Evolutionary conservation across 2,888 invertebrate species (phyloP), one percentile per base, ranked within the genome.

Genomic region (Drosophila anomalata): DNA sequence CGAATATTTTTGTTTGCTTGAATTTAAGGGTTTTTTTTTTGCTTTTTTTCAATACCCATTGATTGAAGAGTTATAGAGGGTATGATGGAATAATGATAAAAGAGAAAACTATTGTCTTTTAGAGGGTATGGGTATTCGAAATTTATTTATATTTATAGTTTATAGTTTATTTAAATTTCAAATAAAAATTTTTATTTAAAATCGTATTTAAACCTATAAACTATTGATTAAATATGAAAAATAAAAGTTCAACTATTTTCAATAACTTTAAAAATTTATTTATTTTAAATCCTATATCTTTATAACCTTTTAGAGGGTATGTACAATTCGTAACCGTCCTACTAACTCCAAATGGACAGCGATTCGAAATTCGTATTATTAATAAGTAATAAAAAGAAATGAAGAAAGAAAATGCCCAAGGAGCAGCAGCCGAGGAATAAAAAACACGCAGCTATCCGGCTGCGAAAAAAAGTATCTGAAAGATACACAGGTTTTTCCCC

Each of bases 351-450:
- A 11, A 69, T 53, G 51, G 60, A 20, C 33, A 55, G 8, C 33
- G 60, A 70, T 59, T 51, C 59, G 31, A 47, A 70, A 59, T 70
- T 50, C 59, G 31, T 70, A 67, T 77, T 82, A 70, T 65, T 71
- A 57, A 52, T 62, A 69, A 63, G 36, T 44, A 77, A 60, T 59
- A 58, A 61, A 69, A 65, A 51, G 67, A 63, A 63, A 41, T 60
- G 42, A 59, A 63, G 17, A 17, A 22, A 24, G 55, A 65, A 61
- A 73, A 56, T 51, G 51, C 44, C 65, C 51, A 63, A 51, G 50
- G 65, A 51, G 36, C 46, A 36, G 46, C 33, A 26, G 11, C 7
- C 7, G 47, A 51, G 33, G 47, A 31, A 44, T 44, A 39, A 33
- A 39, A 41, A 59, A 31, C 12, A 41, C 2, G 33, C 31, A 50